phyloP scores from a whole-genome alignment of 2,888 invertebrate species.

The Hypomecis atomaria region DNA sequence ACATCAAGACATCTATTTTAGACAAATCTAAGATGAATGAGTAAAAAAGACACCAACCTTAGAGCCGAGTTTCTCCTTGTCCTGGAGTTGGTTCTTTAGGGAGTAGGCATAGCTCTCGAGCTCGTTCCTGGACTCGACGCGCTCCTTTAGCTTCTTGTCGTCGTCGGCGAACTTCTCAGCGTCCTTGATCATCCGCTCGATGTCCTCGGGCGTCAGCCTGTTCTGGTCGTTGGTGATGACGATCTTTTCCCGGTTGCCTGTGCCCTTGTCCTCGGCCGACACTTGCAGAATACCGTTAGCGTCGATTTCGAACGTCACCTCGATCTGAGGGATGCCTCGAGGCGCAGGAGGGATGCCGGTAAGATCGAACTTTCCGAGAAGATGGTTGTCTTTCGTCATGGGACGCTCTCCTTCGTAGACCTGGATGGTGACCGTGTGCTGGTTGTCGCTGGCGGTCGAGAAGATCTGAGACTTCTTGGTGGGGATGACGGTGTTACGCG shows the following conservation, averaged over 20 bases:
- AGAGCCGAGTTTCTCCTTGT: constrained; percentile 98
- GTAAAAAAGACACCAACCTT: constrained; percentile 74
- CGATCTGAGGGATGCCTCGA: constrained; percentile 96
- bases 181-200: constrained; percentile 99
- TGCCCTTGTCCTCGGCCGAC: constrained; percentile 99
- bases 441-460: constrained; percentile 99
- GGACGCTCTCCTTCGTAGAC: constrained; percentile 99
- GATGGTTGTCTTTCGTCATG: constrained; percentile 99
- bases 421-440: constrained; percentile 99
- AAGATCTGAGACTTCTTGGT: constrained; percentile 99
- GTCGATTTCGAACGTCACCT: constrained; percentile 97
- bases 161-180: constrained; percentile 99
- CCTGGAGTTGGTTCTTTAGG: constrained; percentile 97
- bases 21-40: background rate
- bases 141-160: constrained; percentile 98
- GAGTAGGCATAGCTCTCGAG: constrained; percentile 99
- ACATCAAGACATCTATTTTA: background rate
- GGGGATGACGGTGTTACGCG: constrained; percentile 99
- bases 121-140: constrained; percentile 98
- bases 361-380: constrained; percentile 98
- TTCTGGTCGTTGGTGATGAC: constrained; percentile 99
- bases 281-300: constrained; percentile 98
- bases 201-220: constrained; percentile 98
- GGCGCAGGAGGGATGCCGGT: constrained; percentile 98
- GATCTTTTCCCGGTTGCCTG: constrained; percentile 99